Conservation (phyloP, 2,797 vertebrate genomes). For the Lagodon rhomboides region DNA sequence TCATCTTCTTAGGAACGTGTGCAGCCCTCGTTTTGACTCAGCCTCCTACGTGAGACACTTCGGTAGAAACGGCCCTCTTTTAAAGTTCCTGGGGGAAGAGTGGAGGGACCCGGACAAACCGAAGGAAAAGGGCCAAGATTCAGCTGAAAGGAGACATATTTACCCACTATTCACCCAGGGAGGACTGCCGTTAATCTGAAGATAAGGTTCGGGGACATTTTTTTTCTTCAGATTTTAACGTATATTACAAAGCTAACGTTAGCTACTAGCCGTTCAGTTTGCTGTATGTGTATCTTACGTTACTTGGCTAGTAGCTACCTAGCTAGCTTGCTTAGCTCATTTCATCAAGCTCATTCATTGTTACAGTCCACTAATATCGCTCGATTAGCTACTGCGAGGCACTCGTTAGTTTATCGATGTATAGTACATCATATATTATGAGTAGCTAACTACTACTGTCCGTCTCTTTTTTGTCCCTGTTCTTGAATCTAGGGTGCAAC, state of each 20-base stretch:
- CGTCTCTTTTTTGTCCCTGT: constrained; percentile 22
- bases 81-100: constrained; percentile 84
- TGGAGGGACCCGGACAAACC: constrained; percentile 57
- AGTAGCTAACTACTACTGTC: constrained; percentile 1
- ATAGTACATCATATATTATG: not conserved
- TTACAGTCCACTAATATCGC: constrained; percentile 1
- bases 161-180: constrained; percentile 7
- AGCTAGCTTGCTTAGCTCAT: constrained; percentile 64
- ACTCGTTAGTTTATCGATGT: not conserved
- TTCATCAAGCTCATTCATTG: constrained; percentile 71
- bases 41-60: constrained; percentile 61
- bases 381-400: not conserved
- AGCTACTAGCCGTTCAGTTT: constrained; percentile 51
- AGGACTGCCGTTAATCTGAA: constrained; percentile 19
- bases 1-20: constrained; percentile 42
- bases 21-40: constrained; percentile 45
- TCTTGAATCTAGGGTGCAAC: constrained; percentile 58
- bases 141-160: constrained; percentile 47
- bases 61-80: constrained; percentile 75
- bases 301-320: constrained; percentile 59
- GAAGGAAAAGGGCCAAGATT: constrained; percentile 50
- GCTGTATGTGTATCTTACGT: constrained; percentile 36
- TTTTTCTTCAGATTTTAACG: not conserved
- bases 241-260: constrained; percentile 28
- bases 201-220: constrained; percentile 51